Evolutionary conservation across 2,797 vertebrate species (phyloP).

Genomic region (Pangasius macronema): DNA sequence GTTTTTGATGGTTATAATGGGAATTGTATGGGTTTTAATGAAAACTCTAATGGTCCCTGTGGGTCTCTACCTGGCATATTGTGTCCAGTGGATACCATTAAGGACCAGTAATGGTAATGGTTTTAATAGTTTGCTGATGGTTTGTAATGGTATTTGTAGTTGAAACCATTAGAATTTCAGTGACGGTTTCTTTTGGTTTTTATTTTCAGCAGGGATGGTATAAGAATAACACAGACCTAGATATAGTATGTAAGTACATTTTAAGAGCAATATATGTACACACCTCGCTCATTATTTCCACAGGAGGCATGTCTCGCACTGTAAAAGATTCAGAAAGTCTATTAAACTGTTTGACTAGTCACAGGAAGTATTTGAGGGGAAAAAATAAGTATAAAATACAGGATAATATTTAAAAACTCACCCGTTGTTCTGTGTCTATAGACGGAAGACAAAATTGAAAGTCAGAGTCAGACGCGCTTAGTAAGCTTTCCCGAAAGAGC

Average conservation of each 20-base stretch:
- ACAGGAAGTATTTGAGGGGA: neutral
- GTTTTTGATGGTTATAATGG: too few species aligned
- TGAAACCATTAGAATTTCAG: too few species aligned
- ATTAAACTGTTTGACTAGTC: neutral
- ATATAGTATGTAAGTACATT: neutral
- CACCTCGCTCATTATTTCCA: slow-evolving; percentile 27
- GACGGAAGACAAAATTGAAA: neutral
- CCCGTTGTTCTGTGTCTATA: neutral
- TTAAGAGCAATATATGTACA: neutral
- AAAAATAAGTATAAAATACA: neutral
- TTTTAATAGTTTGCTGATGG: too few species aligned
- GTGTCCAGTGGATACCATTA: too few species aligned
- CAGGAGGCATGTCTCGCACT: slow-evolving; percentile 26
- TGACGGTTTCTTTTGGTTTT: too few species aligned
- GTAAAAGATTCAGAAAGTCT: neutral
- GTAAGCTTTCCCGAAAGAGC: neutral
- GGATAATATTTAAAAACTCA: slow-evolving; percentile 9
- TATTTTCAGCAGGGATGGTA: too few species aligned
- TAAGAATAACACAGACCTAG: neutral
- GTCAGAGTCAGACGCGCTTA: neutral
- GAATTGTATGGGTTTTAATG: too few species aligned
- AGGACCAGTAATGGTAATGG: too few species aligned
- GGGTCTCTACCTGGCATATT: too few species aligned
- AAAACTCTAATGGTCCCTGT: too few species aligned
- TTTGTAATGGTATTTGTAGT: too few species aligned